Conservation (phyloP, 1,140 invertebrate species). For the Caerostris darwini region DNA sequence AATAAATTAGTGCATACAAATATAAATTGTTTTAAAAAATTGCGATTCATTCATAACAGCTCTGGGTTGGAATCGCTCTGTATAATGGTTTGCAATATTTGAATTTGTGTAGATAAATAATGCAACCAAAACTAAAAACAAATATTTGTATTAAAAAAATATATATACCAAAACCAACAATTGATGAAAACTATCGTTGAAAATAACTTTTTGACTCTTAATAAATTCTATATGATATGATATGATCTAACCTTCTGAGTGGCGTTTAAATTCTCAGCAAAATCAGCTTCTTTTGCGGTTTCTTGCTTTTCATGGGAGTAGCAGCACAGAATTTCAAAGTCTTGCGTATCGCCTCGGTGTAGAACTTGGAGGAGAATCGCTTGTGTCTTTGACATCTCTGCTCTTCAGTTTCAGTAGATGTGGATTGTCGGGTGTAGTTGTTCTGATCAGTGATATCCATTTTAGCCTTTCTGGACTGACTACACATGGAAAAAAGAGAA, state of each 20-base stretch:
- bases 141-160: no score
- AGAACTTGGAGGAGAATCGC: background rate
- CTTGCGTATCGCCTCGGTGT: background rate
- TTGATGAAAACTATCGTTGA: no score
- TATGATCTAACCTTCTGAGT: background rate
- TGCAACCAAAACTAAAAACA: no score
- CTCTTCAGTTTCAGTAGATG: background rate
- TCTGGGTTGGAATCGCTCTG: no score
- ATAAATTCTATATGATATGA: background rate
- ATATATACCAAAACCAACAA: no score
- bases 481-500: background rate
- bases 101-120: no score
- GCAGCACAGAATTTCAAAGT: constrained; percentile 2
- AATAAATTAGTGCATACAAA: no score
- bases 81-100: no score
- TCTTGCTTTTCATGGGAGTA: constrained; percentile 22
- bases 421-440: background rate
- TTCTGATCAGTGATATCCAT: constrained; percentile 1
- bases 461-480: background rate
- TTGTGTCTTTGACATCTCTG: background rate
- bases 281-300: constrained; percentile 27
- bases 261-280: constrained; percentile 20
- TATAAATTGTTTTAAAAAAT: no score
- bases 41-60: no score
- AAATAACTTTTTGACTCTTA: background rate